These are phyloP conservation scores for Odontophorus gujanensis DNA, from an alignment of 2,113 vertebrate genomes.

Conservation along the genomic window DNA sequence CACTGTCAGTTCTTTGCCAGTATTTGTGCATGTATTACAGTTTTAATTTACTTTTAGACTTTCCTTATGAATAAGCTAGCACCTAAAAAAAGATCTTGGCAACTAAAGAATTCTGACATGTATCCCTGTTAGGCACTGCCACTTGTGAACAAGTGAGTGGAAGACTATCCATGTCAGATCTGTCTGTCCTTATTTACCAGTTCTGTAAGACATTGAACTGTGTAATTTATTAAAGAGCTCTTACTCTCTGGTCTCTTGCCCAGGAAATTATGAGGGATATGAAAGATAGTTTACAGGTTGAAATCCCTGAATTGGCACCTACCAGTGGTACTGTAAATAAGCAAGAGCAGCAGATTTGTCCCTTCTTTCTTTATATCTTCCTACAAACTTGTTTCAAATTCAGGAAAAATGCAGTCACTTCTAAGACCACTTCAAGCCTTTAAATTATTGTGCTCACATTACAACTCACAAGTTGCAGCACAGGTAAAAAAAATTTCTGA, in stretches of 20 bases:
- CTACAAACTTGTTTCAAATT: background rate
- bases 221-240: background rate
- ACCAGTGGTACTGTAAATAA: background rate
- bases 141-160: background rate
- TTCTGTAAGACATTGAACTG: background rate
- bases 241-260: background rate
- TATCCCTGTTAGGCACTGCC: background rate
- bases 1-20: background rate
- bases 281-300: background rate
- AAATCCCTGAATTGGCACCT: background rate
- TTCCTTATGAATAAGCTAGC: background rate
- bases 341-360: background rate
- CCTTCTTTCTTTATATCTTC: background rate
- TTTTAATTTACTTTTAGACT: background rate
- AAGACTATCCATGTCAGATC: background rate
- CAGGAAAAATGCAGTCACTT: background rate
- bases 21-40: background rate
- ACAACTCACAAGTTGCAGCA: background rate
- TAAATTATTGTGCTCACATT: constrained; percentile 1
- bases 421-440: background rate
- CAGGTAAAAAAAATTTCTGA: background rate
- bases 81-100: background rate
- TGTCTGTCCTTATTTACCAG: background rate
- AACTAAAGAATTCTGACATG: background rate
- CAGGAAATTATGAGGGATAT: background rate